Evolutionary conservation across 2,888 invertebrate genomes (phyloP).

Genomic region (Andrena hattorfiana): DNA sequence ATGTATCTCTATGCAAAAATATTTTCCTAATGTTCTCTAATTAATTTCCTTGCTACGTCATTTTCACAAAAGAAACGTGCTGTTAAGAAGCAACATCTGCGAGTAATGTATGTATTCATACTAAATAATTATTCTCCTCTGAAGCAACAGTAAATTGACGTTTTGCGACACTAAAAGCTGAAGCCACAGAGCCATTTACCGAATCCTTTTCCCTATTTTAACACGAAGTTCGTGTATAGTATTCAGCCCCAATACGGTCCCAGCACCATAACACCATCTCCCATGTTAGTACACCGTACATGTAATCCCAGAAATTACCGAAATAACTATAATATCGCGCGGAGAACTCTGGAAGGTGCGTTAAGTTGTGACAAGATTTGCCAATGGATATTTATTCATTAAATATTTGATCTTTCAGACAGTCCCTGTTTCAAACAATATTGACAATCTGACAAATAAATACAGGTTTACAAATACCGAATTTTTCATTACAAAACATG

Average conservation of each 20-base stretch:
- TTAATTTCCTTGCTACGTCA: slow-evolving; percentile 57
- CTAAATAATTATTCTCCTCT: slow-evolving; percentile 5
- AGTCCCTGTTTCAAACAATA: slow-evolving; percentile 56
- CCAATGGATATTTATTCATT: slow-evolving; percentile 78
- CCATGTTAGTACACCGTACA: slow-evolving; percentile 61
- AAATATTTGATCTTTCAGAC: slow-evolving; percentile 36
- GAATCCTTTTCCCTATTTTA: slow-evolving; percentile 35
- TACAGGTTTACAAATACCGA: neutral
- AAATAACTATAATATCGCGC: slow-evolving; percentile 68
- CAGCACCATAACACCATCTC: slow-evolving; percentile 56
- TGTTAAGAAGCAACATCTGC: slow-evolving; percentile 59
- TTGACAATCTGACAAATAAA: slow-evolving; percentile 1
- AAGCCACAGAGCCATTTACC: slow-evolving; percentile 57
- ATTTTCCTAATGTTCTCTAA: slow-evolving; percentile 22
- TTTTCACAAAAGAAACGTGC: slow-evolving; percentile 53
- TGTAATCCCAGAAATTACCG: slow-evolving; percentile 40
- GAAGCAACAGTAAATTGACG: slow-evolving; percentile 47
- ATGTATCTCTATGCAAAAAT: slow-evolving; percentile 26
- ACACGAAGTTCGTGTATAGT: slow-evolving; percentile 14
- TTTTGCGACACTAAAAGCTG: slow-evolving; percentile 65
- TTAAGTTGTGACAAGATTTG: slow-evolving; percentile 85
- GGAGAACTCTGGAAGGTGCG: slow-evolving; percentile 86
- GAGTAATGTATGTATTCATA: slow-evolving; percentile 27
- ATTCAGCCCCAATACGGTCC: slow-evolving; percentile 11
- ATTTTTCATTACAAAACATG: neutral